Conservation (phyloP, 2,797 vertebrate genomes). For the Acipenser ruthenus region DNA sequence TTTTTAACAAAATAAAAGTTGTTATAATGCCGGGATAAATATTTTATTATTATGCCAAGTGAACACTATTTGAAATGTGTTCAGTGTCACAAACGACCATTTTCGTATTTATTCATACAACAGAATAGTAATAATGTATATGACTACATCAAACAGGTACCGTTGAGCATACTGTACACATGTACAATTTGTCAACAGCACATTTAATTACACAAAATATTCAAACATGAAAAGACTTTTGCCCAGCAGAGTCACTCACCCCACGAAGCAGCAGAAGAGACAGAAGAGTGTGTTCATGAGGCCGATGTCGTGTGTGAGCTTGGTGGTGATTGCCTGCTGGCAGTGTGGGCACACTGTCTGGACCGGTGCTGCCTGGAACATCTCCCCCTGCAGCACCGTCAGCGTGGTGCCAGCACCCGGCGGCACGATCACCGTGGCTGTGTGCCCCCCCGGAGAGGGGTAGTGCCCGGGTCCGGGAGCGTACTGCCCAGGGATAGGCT, state of each 20-base stretch:
- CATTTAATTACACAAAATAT: too few species aligned
- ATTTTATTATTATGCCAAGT: too few species aligned
- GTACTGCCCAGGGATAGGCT: conserved; percentile 47
- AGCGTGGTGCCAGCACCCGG: conserved; percentile 81
- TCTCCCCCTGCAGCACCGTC: conserved; percentile 92
- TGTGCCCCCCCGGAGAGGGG: conserved; percentile 71
- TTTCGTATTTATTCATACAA: too few species aligned
- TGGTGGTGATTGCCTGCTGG: conserved; percentile 92
- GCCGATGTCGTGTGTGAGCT: conserved; percentile 84
- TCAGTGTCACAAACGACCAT: too few species aligned
- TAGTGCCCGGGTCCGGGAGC: conserved; percentile 50
- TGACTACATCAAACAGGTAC: too few species aligned
- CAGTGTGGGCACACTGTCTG: conserved; percentile 96
- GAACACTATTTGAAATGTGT: too few species aligned
- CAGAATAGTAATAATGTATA: too few species aligned
- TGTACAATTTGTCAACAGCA: too few species aligned
- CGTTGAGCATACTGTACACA: too few species aligned
- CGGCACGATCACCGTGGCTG: conserved; percentile 78
- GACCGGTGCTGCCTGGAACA: conserved; percentile 86
- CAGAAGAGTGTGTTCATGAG: conserved; percentile 95
- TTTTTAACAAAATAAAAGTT: not conserved
- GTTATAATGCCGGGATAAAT: too few species aligned
- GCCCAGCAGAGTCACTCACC: conserved; percentile 57
- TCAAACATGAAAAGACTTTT: too few species aligned
- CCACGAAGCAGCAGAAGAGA: conserved; percentile 95